Percentiles rank a stretch among this genome's conserved stretches.
Evolutionary conservation across 2,797 vertebrate species (phyloP).

Genomic region (Poecilia picta): DNA sequence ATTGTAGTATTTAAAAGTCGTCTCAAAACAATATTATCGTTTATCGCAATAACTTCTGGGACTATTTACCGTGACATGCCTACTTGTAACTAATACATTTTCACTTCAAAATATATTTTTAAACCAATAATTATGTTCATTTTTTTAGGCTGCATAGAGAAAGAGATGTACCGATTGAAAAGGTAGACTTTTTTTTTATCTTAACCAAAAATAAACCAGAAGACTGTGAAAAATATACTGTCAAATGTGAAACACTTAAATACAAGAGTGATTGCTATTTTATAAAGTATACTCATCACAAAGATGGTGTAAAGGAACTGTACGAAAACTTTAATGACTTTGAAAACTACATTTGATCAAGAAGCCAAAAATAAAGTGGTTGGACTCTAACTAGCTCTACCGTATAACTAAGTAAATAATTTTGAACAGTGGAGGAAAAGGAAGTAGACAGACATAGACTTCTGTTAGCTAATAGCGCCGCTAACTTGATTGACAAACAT

Average conservation of each 20-base stretch:
- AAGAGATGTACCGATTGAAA: background rate
- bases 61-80: too few species aligned
- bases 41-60: too few species aligned
- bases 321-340: background rate
- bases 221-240: background rate
- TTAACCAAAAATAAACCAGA: background rate
- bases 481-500: background rate
- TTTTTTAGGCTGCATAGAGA: background rate
- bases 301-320: background rate
- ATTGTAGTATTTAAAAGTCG: too few species aligned
- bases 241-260: background rate
- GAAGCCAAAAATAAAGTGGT: background rate
- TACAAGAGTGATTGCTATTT: background rate
- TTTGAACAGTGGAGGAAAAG: background rate
- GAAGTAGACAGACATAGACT: background rate
- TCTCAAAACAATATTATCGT: too few species aligned
- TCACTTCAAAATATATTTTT: background rate
- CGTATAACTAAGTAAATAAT: background rate
- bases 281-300: background rate
- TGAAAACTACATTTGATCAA: background rate
- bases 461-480: background rate
- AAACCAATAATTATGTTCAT: background rate
- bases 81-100: background rate
- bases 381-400: background rate
- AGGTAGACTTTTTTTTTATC: background rate